These are phyloP conservation scores for Goniozus legneri DNA, from an alignment of 1,140 invertebrate species.

Conservation along the genomic window DNA sequence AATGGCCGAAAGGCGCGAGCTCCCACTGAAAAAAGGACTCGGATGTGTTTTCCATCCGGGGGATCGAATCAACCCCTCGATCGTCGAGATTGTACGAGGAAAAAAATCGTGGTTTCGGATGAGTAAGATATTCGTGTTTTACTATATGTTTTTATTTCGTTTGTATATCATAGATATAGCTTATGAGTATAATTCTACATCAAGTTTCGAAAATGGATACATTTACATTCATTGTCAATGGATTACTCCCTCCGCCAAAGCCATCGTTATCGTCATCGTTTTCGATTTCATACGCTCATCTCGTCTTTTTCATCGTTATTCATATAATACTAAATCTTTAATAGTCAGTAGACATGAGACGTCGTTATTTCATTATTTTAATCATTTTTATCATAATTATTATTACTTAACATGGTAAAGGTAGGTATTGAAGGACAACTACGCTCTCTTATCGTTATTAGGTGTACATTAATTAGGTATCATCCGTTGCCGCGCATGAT, in stretches of 20 bases:
- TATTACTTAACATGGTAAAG: constrained; percentile 48
- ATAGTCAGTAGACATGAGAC: constrained; percentile 51
- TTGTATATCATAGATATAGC: constrained; percentile 56
- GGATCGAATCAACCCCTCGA: not conserved
- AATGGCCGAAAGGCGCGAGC: constrained; percentile 21
- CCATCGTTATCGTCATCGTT: constrained; percentile 29
- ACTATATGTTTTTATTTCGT: constrained; percentile 55
- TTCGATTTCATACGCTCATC: constrained; percentile 23
- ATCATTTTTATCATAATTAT: constrained; percentile 12
- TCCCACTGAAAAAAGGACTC: not conserved
- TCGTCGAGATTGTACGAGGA: not conserved
- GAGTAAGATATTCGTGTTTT: constrained; percentile 38
- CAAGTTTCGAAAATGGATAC: constrained; percentile 57
- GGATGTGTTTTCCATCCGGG: too few species aligned
- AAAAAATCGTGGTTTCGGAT: not conserved
- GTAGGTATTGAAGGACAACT: constrained; percentile 51
- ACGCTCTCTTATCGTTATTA: constrained; percentile 48
- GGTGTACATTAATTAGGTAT: constrained; percentile 53
- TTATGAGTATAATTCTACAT: constrained; percentile 58
- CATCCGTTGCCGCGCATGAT: constrained; percentile 33
- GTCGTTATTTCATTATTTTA: constrained; percentile 16
- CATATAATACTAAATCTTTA: constrained; percentile 48
- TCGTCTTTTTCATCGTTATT: too few species aligned
- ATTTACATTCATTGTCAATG: constrained; percentile 58
- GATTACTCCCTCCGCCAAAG: constrained; percentile 41